Conservation (phyloP, 2,113 vertebrate species). For the Neomonachus schauinslandi region DNA sequence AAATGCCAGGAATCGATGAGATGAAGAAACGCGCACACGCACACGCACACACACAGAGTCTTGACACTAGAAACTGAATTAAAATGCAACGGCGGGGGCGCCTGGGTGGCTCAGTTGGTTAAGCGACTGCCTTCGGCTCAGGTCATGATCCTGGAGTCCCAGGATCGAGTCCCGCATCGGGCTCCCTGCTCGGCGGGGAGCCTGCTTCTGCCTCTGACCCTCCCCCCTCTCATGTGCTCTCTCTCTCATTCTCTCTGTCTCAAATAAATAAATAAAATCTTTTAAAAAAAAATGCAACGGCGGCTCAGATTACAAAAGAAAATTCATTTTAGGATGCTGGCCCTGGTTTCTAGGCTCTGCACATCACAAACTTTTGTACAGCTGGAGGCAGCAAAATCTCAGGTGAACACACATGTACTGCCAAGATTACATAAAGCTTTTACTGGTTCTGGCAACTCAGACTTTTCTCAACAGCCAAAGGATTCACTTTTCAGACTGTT, state of each 20-base stretch:
- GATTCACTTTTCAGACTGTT: not conserved
- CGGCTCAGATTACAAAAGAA: slow-evolving; percentile 56
- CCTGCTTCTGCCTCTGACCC: too few species aligned
- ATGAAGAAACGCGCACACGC: not conserved
- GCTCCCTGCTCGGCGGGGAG: too few species aligned
- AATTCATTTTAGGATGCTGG: slow-evolving; percentile 59
- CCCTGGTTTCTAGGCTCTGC: slow-evolving; percentile 13
- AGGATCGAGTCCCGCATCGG: too few species aligned
- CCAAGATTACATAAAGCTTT: slow-evolving; percentile 60
- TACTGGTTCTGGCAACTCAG: slow-evolving; percentile 52
- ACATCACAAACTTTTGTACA: slow-evolving; percentile 29
- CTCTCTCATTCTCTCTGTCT: too few species aligned
- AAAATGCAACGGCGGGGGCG: slow-evolving; percentile 51
- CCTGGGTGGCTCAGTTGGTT: too few species aligned
- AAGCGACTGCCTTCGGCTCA: too few species aligned
- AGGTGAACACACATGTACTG: slow-evolving; percentile 52
- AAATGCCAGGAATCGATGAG: slow-evolving; percentile 54
- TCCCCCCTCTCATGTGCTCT: too few species aligned
- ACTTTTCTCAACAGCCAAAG: slow-evolving; percentile 38
- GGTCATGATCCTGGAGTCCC: too few species aligned
- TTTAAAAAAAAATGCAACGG: slow-evolving; percentile 49
- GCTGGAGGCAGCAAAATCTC: slow-evolving; percentile 55
- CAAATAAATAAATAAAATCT: too few species aligned
- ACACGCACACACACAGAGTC: not conserved
- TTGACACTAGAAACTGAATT: slow-evolving; percentile 44